Evolutionary conservation across 2,797 vertebrate genomes (phyloP).

Genomic region (Cheirogaleus major): DNA sequence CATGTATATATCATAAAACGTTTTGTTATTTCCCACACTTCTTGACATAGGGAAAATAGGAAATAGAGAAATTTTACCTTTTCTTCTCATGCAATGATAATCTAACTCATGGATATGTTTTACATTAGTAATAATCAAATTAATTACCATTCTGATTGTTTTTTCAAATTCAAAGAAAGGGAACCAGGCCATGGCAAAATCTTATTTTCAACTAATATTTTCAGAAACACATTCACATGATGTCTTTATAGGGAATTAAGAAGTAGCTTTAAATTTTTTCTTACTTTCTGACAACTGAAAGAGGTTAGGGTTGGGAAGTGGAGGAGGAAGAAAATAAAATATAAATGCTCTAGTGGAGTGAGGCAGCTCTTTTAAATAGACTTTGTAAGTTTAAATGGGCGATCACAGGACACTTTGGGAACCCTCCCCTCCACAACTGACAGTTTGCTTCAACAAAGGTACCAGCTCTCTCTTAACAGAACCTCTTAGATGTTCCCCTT

Average conservation of each 20-base stretch:
- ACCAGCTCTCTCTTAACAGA: neutral
- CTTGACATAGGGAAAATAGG: neutral
- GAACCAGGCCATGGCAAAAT: neutral
- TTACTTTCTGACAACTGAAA: neutral
- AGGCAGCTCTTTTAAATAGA: neutral
- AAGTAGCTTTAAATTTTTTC: neutral
- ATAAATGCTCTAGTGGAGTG: neutral
- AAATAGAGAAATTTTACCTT: neutral
- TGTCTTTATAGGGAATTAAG: neutral
- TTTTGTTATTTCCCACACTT: neutral
- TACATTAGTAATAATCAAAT: neutral
- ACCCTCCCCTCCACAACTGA: neutral
- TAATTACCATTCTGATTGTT: neutral
- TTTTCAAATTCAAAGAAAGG: constrained; percentile 6
- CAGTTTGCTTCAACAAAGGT: neutral
- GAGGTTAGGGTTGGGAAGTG: neutral
- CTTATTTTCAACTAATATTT: neutral
- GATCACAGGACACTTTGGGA: too few relatives aligned
- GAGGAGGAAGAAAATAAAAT: neutral
- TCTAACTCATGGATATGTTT: neutral
- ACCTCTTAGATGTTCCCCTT: neutral
- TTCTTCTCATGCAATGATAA: neutral
- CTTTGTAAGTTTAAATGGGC: neutral
- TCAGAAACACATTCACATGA: neutral
- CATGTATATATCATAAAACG: neutral